Base-by-base conservation (phyloP, 2,888 invertebrate species). In the Napeogenes sylphis region DNA sequence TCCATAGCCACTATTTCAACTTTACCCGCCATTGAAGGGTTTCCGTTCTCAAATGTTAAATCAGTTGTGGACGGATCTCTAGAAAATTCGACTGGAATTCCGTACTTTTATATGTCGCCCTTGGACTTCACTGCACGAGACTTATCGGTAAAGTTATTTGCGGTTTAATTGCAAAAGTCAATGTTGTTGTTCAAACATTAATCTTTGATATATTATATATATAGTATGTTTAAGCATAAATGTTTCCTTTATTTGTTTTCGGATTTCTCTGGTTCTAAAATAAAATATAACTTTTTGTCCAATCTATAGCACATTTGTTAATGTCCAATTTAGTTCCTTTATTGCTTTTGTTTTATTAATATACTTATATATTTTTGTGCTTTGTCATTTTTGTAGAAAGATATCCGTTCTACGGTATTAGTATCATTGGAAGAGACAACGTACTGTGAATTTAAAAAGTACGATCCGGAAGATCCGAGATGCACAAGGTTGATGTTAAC, bases 391-490 rank as follows among this genome's bases (percentile, higher is more conserved):
- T 63, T 60, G 58, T 75, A 94, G 94, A 90, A 85, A 83, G 93
- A 94, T 73, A 91, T 87, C 70, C 92, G 93, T 4, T 92, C 93
- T 4, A 93, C 95, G 0, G 83, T 96, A n/a, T 85, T 94, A 67
- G 92, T 94, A 70, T 92, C 93, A 0, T 83, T 95, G 46, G 94
- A 94, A 58, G 92, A 95, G 84, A 92, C 93, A 3, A 82, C 88
- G 62, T 95, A 94, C 78, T 95, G 95, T 72, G 88, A 89, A 64
- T 76, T 78, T 6, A 84, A 93, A 68, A 78, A 91, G 56, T 92
- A 90, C 72, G 95, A 96, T 78, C 93, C 95, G 0, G 94, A 95
- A 85, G 95, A 95, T 80, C 95, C 95, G 0, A 87, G 95, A 53
- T 96, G 95, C 85, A 94, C 94, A 3, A 92, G 95, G 71, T 90